Conservation (phyloP, 2,888 invertebrate genomes). For the Congeria kusceri region DNA sequence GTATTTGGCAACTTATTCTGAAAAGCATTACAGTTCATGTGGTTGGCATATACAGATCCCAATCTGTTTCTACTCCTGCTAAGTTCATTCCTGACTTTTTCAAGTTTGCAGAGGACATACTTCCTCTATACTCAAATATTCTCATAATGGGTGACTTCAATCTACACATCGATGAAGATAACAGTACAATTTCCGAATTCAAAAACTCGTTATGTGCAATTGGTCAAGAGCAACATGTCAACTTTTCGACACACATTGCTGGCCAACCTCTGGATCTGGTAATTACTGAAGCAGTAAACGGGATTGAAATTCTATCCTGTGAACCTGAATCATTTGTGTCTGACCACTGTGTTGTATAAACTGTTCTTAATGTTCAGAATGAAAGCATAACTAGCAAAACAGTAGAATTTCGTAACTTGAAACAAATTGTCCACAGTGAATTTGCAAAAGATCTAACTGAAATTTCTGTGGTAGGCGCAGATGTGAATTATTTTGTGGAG, state of each 20-base stretch:
- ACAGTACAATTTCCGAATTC: slow-evolving; percentile 8
- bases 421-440: slow-evolving; percentile 15
- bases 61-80: slow-evolving; percentile 11
- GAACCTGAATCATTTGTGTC: slow-evolving; percentile 18
- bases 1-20: slow-evolving; percentile 12
- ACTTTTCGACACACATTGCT: slow-evolving; percentile 16
- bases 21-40: slow-evolving; percentile 15
- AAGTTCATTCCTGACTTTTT: slow-evolving; percentile 35
- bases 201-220: slow-evolving; percentile 17
- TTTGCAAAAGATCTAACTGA: slow-evolving; percentile 26
- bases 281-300: slow-evolving; percentile 19
- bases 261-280: slow-evolving; percentile 28
- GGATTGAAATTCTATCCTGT: slow-evolving; percentile 11
- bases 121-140: slow-evolving; percentile 34
- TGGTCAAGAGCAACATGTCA: slow-evolving; percentile 20
- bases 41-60: slow-evolving; percentile 43
- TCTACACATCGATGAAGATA: slow-evolving; percentile 31
- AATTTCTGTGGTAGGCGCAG: not conserved
- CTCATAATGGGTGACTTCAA: slow-evolving; percentile 43
- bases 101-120: slow-evolving; percentile 23
- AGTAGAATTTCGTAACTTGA: slow-evolving; percentile 21
- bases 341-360: slow-evolving; percentile 37
- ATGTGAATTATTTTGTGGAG: slow-evolving; percentile 15
- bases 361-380: slow-evolving; percentile 20
- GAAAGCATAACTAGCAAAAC: slow-evolving; percentile 37